phyloP scores from a whole-genome alignment of 64 coral and sea anemone species.

The Porites lutea region DNA sequence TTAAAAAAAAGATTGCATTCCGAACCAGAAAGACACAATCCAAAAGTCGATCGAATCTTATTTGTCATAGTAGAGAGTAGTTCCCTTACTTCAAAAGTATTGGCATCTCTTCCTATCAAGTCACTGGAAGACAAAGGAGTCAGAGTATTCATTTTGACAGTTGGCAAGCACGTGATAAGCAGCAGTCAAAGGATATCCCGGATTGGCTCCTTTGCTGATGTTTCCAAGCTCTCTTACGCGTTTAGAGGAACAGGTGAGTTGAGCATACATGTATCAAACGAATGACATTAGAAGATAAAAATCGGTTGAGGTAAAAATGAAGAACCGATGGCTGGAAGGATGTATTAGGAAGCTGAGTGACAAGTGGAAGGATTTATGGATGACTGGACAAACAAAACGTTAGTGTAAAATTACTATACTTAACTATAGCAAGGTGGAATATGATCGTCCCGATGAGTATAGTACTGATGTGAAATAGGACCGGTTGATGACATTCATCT shows the following conservation, averaged over 20 bases:
- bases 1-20: background rate
- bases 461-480: no score
- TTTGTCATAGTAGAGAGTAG: constrained; percentile 18
- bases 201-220: background rate
- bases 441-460: no score
- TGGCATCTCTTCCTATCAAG: background rate
- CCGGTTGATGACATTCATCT: no score
- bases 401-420: no score
- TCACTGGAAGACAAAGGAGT: background rate
- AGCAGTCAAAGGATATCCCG: background rate
- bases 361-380: no score
- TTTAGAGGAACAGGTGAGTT: constrained; percentile 25
- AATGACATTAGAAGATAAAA: no score
- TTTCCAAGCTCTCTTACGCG: background rate
- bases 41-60: background rate
- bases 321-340: background rate
- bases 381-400: no score
- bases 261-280: no score
- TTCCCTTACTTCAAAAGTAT: background rate
- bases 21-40: no score
- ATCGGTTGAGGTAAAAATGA: background rate
- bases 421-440: no score
- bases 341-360: no score
- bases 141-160: constrained; percentile 9
- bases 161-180: constrained; percentile 13